Percentiles rank a stretch among this genome's conserved stretches.
Evolutionary conservation across 2,888 invertebrate species (phyloP).

Genomic region (Eupithecia centaureata): DNA sequence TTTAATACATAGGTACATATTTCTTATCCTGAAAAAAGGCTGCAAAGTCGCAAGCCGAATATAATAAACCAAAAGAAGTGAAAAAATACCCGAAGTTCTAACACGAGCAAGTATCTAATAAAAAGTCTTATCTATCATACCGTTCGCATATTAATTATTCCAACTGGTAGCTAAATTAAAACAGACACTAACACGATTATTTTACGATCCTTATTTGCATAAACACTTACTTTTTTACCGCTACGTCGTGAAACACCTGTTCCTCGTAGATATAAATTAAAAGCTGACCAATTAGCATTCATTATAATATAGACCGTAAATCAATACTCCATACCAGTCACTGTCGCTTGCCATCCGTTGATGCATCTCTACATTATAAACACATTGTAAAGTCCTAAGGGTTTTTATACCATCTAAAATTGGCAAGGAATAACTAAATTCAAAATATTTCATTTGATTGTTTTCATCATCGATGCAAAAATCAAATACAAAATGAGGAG

Average conservation of each 20-base stretch:
- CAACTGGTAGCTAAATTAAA: constrained; percentile 18
- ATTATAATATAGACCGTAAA: constrained; percentile 35
- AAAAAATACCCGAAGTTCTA: background rate
- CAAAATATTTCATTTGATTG: too few species aligned
- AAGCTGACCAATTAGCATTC: constrained; percentile 33
- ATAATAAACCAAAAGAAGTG: too few species aligned
- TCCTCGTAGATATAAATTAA: constrained; percentile 21
- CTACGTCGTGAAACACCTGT: constrained; percentile 21
- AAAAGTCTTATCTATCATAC: constrained; percentile 1
- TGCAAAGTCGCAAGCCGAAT: too few species aligned
- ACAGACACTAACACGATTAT: constrained; percentile 24
- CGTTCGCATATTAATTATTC: constrained; percentile 12
- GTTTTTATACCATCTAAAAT: too few species aligned
- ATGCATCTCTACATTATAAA: background rate
- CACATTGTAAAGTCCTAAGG: too few species aligned
- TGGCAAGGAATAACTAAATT: too few species aligned
- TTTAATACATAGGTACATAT: too few species aligned
- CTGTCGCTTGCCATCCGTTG: background rate
- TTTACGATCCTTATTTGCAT: constrained; percentile 30
- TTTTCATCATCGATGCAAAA: too few species aligned
- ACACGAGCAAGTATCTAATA: background rate
- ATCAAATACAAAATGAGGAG: too few species aligned
- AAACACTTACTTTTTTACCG: constrained; percentile 24
- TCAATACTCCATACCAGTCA: constrained; percentile 17
- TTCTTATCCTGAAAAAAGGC: too few species aligned